phyloP scores from a whole-genome alignment of 2,888 invertebrate species.

The Mycalesis mineus region DNA sequence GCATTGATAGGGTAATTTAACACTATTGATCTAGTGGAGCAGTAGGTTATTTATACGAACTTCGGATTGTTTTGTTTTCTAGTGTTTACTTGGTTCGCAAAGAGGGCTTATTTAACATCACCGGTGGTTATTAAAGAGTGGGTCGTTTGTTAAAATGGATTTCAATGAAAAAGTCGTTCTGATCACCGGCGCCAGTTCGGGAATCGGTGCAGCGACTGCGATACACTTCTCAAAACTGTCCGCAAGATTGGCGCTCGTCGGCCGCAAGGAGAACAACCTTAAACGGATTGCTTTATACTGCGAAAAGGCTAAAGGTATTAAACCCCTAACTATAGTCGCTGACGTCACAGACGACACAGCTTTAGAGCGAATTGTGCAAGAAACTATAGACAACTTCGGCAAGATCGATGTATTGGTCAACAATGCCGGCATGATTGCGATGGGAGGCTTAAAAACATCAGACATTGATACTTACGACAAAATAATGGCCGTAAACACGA shows the following conservation, averaged over 20 bases:
- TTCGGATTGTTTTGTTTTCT: not conserved
- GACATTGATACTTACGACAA: conserved; percentile 89
- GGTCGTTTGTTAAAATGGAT: conserved; percentile 58
- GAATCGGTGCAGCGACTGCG: conserved; percentile 85
- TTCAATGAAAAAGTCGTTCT: conserved; percentile 80
- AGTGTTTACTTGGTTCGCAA: not conserved
- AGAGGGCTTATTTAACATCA: not conserved
- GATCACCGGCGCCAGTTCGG: conserved; percentile 85
- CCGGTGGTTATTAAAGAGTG: not conserved
- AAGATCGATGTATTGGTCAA: conserved; percentile 88
- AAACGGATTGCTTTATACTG: conserved; percentile 62
- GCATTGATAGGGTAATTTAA: no score
- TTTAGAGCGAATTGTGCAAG: conserved; percentile 80
- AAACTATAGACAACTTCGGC: conserved; percentile 83
- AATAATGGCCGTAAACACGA: conserved; percentile 90
- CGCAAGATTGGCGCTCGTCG: conserved; percentile 81
- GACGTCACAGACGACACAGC: conserved; percentile 84
- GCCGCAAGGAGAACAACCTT: conserved; percentile 59
- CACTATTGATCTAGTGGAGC: no score
- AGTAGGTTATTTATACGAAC: no score
- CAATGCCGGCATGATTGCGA: conserved; percentile 89
- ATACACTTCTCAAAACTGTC: conserved; percentile 82
- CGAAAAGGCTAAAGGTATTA: conserved; percentile 75
- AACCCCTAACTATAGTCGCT: conserved; percentile 78
- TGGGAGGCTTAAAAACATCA: conserved; percentile 89